phyloP scores from a whole-genome alignment of 2,888 invertebrate genomes.

The Lochmaea crataegi region DNA sequence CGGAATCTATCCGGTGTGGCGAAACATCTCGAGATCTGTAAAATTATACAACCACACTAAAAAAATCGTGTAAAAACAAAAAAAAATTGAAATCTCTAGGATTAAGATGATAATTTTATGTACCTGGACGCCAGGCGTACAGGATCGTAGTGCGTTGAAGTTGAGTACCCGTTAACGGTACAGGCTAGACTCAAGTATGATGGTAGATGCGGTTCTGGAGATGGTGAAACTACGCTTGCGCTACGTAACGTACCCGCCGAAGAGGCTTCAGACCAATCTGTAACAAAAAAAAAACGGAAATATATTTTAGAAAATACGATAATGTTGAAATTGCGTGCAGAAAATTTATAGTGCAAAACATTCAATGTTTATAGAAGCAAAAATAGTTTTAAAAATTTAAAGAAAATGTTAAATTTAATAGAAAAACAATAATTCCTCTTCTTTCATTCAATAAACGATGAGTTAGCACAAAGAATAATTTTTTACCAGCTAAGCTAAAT shows the following conservation, averaged over 20 bases:
- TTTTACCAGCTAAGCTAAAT: no score
- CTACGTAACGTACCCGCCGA: constrained; percentile 68
- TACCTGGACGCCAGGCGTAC: constrained; percentile 66
- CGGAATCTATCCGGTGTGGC: constrained; percentile 70
- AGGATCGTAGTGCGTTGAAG: constrained; percentile 87
- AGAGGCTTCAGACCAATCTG: constrained; percentile 67
- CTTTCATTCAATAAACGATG: no score
- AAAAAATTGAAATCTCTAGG: no score
- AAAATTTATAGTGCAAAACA: constrained; percentile 2
- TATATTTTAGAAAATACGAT: constrained; percentile 9
- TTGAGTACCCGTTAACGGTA: constrained; percentile 91
- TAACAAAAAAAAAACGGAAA: constrained; percentile 47
- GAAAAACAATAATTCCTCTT: no score
- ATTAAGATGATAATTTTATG: no score
- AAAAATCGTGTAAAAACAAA: not conserved
- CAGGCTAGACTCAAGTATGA: constrained; percentile 91
- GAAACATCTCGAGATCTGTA: constrained; percentile 74
- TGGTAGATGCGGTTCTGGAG: constrained; percentile 74
- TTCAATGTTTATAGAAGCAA: not conserved
- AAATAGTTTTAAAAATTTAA: not conserved
- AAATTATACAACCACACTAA: not conserved
- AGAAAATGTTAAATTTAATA: no score
- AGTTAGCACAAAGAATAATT: no score
- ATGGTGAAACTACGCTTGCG: constrained; percentile 60
- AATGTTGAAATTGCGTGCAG: not conserved